Evolutionary conservation across 2,113 vertebrate genomes (phyloP).

Genomic region (Calidris pygmaea): DNA sequence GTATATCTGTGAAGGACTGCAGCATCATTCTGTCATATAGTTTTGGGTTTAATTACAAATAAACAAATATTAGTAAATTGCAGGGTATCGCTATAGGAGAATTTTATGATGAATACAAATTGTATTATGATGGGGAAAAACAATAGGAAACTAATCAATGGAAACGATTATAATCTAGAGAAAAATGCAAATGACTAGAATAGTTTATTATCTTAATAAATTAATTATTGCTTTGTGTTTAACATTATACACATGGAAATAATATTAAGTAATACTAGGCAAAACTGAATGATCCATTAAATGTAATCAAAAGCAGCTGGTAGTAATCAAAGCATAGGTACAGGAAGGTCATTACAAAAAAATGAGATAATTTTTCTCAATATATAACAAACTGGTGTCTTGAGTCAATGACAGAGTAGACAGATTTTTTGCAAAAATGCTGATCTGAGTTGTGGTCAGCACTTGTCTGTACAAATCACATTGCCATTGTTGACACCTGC

Average conservation of each 20-base stretch:
- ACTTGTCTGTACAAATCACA: conserved; percentile 17
- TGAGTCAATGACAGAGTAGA: background rate
- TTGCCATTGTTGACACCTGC: conserved; percentile 10
- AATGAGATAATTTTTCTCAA: background rate
- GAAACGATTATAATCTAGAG: background rate
- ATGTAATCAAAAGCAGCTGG: background rate
- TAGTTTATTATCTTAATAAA: background rate
- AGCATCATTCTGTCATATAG: background rate
- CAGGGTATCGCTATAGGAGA: background rate
- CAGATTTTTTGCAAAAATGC: background rate
- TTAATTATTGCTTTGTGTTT: background rate
- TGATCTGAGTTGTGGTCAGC: conserved; percentile 43
- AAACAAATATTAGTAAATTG: background rate
- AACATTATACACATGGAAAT: background rate
- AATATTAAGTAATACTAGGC: background rate
- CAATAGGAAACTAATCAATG: background rate
- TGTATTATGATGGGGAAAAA: background rate
- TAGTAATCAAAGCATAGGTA: background rate
- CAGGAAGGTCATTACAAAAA: background rate
- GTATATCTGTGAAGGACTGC: background rate
- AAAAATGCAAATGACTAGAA: background rate
- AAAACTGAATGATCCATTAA: background rate
- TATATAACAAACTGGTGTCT: background rate
- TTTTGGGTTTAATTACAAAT: background rate
- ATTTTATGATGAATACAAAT: background rate